phyloP scores from a whole-genome alignment of 2,888 invertebrate genomes.

The Drosophila austrosaltans region DNA sequence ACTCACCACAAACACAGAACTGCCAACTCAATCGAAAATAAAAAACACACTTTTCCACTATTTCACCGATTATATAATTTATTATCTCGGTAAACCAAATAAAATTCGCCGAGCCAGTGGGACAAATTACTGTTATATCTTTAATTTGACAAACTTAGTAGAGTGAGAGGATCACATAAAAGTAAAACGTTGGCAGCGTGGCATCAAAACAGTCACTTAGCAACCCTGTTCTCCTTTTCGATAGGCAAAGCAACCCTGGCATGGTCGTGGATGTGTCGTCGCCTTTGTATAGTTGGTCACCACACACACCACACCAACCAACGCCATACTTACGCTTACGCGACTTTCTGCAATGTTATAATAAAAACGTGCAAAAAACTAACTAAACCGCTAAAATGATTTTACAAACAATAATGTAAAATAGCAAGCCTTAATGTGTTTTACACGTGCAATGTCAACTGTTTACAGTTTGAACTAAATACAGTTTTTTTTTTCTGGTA shows the following conservation, averaged over 20 bases:
- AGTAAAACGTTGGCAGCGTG: constrained; percentile 15
- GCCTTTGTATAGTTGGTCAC: constrained; percentile 12
- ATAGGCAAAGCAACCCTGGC: constrained; percentile 10
- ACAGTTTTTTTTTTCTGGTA: constrained; percentile 49
- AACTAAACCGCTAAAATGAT: constrained; percentile 1
- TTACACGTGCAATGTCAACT: constrained; percentile 31
- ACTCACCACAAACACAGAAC: background rate
- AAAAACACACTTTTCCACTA: background rate
- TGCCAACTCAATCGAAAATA: constrained; percentile 6
- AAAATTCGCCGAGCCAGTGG: background rate
- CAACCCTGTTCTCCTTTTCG: background rate
- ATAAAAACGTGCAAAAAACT: constrained; percentile 12
- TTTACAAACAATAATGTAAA: constrained; percentile 34
- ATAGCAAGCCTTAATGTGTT: constrained; percentile 38
- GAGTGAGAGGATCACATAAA: background rate
- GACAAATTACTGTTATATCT: background rate
- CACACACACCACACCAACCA: constrained; percentile 13
- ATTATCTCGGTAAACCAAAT: background rate
- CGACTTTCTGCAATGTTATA: constrained; percentile 9
- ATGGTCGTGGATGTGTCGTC: constrained; percentile 7
- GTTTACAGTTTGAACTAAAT: constrained; percentile 19
- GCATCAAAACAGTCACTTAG: background rate
- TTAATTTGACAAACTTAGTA: background rate
- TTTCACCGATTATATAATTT: constrained; percentile 10
- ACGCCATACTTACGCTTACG: constrained; percentile 11